A percentile compares a stretch with the other conserved stretches of the same genome.
Evolutionary conservation across 2,113 vertebrate genomes (phyloP).

Genomic region (Chloropsis cyanopogon): DNA sequence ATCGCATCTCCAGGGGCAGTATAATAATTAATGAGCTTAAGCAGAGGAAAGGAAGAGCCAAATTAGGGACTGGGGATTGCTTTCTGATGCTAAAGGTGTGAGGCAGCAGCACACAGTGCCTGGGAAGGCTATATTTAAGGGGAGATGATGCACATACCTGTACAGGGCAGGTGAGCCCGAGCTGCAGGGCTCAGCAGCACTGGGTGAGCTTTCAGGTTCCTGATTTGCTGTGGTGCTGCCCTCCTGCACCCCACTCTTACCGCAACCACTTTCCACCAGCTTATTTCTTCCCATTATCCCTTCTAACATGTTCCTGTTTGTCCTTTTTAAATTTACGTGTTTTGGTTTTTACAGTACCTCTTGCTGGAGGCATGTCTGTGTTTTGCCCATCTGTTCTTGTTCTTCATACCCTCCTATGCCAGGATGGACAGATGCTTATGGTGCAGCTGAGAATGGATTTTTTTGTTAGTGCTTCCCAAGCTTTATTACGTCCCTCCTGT

Average conservation of each 20-base stretch:
- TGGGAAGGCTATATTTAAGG: background rate
- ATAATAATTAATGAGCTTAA: background rate
- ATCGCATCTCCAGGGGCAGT: background rate
- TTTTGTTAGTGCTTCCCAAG: background rate
- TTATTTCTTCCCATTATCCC: background rate
- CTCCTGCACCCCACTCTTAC: background rate
- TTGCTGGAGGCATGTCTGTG: background rate
- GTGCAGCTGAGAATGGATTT: background rate
- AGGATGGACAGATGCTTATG: background rate
- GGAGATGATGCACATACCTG: background rate
- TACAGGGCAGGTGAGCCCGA: background rate
- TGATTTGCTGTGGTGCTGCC: background rate
- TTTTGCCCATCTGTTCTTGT: background rate
- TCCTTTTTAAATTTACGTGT: background rate
- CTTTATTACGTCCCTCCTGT: background rate
- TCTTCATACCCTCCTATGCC: background rate
- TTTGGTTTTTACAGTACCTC: background rate
- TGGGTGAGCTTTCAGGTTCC: background rate
- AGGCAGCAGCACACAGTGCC: background rate
- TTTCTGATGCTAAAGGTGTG: background rate
- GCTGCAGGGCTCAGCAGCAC: background rate
- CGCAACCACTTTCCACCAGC: background rate
- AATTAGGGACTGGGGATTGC: background rate
- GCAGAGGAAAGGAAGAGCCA: background rate
- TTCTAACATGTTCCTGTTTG: background rate